Conservation (phyloP, 2,888 invertebrate genomes). For the Saturnia pavonia region DNA sequence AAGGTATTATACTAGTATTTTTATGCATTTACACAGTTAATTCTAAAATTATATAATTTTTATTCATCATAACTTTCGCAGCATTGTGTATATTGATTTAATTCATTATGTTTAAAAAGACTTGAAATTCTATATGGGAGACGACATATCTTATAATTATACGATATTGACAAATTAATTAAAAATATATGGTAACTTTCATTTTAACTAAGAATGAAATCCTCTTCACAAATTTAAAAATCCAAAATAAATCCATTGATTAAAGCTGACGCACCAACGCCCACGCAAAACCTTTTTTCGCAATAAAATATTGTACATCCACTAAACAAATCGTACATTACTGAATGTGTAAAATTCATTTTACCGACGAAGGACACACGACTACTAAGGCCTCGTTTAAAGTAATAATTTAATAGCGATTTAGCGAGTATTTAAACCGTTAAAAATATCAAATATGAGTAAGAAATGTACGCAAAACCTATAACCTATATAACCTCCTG, state of each 20-base stretch:
- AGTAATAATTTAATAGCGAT: background rate
- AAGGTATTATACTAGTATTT: too few relatives aligned
- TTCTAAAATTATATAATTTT: too few relatives aligned
- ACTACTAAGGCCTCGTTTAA: slow-evolving; percentile 10
- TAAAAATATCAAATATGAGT: background rate
- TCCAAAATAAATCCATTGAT: background rate
- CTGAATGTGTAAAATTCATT: slow-evolving; percentile 25
- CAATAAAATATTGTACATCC: slow-evolving; percentile 17
- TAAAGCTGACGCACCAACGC: background rate
- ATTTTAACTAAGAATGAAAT: background rate
- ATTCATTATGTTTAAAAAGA: too few relatives aligned
- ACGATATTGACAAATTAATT: too few relatives aligned
- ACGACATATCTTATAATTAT: too few relatives aligned
- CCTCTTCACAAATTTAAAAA: background rate
- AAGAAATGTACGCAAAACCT: background rate
- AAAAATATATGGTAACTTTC: too few relatives aligned
- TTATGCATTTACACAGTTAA: too few relatives aligned
- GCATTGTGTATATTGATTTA: too few relatives aligned
- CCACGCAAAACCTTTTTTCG: background rate
- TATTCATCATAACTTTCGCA: too few relatives aligned
- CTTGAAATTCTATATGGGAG: too few relatives aligned
- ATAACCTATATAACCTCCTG: background rate
- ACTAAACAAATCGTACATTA: slow-evolving; percentile 23
- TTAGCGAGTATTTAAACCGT: background rate
- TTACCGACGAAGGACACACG: slow-evolving; percentile 17